phyloP scores from a whole-genome alignment of 2,797 vertebrate species.

The Sus cebifrons region DNA sequence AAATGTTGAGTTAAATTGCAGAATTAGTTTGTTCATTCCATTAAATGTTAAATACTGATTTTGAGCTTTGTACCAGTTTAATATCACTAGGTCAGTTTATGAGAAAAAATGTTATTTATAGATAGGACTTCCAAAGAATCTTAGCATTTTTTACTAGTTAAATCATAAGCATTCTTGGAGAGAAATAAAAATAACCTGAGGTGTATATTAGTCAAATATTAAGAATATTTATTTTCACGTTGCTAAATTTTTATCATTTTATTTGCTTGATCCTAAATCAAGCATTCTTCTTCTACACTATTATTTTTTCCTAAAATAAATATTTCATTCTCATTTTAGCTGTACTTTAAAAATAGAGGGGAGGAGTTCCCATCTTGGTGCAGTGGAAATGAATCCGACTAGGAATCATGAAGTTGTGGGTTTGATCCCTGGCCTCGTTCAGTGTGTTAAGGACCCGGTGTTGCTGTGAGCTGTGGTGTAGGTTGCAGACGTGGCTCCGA shows the following conservation, averaged over 20 bases:
- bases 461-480: no score
- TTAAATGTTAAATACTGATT: constrained; percentile 95
- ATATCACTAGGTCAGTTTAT: constrained; percentile 91
- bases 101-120: constrained; percentile 86
- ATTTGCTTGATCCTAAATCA: neutral
- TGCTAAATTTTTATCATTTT: constrained; percentile 41
- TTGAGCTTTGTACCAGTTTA: constrained; percentile 92
- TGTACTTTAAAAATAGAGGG: neutral
- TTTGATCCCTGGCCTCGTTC: no score
- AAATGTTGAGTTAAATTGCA: constrained; percentile 95
- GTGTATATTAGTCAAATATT: constrained; percentile 75
- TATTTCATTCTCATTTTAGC: constrained; percentile 43
- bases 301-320: constrained; percentile 40
- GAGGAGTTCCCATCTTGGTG: no score
- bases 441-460: no score
- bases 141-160: constrained; percentile 85
- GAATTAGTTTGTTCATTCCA: constrained; percentile 94
- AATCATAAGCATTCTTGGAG: constrained; percentile 80
- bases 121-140: constrained; percentile 81
- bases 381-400: no score
- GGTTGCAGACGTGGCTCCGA: no score
- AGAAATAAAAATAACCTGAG: constrained; percentile 81
- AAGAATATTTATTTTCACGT: constrained; percentile 72
- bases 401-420: no score
- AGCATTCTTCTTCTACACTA: neutral